Percentiles rank a stretch among this genome's conserved stretches.
Conservation (phyloP, 2,113 vertebrate genomes). For the Hyperoodon ampullatus region DNA sequence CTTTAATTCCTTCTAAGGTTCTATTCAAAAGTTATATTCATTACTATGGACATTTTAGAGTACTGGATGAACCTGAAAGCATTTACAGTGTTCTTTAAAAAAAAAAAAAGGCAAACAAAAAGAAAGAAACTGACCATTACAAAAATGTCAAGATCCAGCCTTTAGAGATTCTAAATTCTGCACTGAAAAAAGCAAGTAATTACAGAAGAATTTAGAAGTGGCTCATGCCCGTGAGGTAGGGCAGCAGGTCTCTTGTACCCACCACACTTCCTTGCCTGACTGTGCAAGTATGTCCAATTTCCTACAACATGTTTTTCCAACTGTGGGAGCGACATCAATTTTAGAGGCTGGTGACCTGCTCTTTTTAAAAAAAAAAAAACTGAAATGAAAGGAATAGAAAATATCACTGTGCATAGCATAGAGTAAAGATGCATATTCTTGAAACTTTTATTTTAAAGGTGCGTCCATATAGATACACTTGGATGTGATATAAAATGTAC, state of each 20-base stretch:
- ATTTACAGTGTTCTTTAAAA: constrained; percentile 32
- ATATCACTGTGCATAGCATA: neutral
- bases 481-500: neutral
- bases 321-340: neutral
- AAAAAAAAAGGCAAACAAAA: constrained; percentile 7
- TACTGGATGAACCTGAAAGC: neutral
- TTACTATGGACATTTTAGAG: neutral
- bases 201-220: neutral
- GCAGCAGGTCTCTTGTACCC: neutral
- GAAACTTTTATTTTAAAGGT: neutral
- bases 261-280: neutral
- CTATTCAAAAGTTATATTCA: neutral
- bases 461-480: neutral
- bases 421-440: neutral
- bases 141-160: constrained; percentile 34
- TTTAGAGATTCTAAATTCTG: constrained; percentile 47
- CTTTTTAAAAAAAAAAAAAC: neutral
- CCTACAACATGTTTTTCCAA: constrained; percentile 4
- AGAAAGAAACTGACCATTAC: neutral
- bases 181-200: neutral
- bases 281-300: neutral
- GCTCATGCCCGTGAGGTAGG: neutral
- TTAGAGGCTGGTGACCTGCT: neutral
- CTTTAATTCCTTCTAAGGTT: neutral
- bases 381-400: neutral